Conservation (phyloP, 2,113 vertebrate genomes). For the Cromileptes altivelis region DNA sequence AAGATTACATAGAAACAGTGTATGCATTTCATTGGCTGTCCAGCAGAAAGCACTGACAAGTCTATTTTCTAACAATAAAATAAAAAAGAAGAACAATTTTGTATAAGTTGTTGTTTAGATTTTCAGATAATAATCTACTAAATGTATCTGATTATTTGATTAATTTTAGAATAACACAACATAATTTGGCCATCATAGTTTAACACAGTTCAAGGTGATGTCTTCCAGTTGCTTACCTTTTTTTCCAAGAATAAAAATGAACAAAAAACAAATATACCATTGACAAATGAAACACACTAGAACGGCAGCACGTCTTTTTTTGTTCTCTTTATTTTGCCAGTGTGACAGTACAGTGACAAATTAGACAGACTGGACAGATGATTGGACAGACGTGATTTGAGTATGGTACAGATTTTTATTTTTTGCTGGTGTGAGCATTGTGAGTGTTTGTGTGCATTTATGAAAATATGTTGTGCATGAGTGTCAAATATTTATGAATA, state of each 20-base stretch:
- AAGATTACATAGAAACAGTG: background rate
- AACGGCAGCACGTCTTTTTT: background rate
- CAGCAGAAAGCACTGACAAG: background rate
- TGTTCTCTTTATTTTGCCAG: too few relatives aligned
- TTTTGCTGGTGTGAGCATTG: too few relatives aligned
- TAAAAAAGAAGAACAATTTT: background rate
- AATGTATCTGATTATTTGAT: background rate
- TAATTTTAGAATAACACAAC: background rate
- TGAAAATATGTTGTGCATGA: too few relatives aligned
- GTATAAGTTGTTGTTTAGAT: background rate
- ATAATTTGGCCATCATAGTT: background rate
- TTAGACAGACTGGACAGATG: too few relatives aligned
- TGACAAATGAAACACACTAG: background rate
- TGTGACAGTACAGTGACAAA: too few relatives aligned
- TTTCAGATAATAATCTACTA: too few relatives aligned
- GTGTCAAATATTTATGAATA: too few relatives aligned
- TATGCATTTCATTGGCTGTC: background rate
- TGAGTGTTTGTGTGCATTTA: too few relatives aligned
- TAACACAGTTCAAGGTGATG: background rate
- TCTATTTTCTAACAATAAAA: background rate
- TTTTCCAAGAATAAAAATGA: background rate
- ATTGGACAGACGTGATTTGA: too few relatives aligned
- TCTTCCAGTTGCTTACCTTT: background rate
- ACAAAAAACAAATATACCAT: background rate
- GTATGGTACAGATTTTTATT: too few relatives aligned